These are phyloP conservation scores for Pteropus alecto DNA, from an alignment of 2,113 vertebrate species.

Conservation along the genomic window DNA sequence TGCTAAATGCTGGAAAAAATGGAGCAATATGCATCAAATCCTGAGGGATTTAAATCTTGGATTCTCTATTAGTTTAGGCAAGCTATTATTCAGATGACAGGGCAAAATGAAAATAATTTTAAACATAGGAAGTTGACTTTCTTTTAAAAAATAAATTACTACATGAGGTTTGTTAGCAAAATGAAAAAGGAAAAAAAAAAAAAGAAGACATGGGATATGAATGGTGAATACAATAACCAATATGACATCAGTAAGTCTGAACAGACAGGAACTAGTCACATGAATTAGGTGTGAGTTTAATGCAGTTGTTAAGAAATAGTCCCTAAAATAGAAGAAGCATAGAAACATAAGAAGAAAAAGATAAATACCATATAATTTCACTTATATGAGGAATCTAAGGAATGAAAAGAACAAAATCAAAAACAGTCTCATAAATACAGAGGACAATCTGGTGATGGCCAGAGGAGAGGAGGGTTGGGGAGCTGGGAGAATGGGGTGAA, in stretches of 20 bases:
- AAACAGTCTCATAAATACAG: too few species aligned
- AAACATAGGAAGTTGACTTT: background rate
- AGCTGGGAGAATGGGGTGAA: too few species aligned
- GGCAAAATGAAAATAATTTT: background rate
- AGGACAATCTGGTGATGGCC: too few species aligned
- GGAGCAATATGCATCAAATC: background rate
- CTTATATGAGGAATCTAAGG: too few species aligned
- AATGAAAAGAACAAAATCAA: too few species aligned
- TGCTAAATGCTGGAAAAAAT: background rate
- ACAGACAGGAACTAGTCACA: background rate
- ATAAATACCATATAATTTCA: too few species aligned
- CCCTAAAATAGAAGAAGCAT: background rate
- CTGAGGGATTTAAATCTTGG: background rate
- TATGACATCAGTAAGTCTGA: background rate
- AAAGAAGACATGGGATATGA: background rate
- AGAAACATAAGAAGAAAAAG: background rate
- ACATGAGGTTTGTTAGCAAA: background rate
- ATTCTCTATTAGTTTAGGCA: background rate
- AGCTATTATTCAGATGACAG: background rate
- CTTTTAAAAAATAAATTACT: background rate
- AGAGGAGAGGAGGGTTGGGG: too few species aligned
- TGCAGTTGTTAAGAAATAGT: background rate
- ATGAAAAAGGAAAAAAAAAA: background rate
- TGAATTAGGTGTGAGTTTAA: background rate
- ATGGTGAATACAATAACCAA: background rate